Conservation (phyloP, 2,888 invertebrate species). For the Sphaerophoria taeniata region DNA sequence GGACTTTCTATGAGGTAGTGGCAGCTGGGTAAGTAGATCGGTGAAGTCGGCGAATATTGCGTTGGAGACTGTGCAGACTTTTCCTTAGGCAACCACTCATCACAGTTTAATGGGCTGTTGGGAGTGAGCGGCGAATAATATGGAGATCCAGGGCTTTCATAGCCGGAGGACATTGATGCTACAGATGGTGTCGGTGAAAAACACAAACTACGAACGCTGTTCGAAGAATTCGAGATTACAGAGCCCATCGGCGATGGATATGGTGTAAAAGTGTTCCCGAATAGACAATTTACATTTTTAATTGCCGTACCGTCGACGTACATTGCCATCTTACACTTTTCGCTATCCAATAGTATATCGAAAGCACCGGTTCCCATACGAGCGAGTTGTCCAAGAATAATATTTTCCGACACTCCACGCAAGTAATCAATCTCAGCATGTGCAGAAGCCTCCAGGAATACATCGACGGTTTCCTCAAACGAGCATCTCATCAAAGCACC, state of each 20-base stretch:
- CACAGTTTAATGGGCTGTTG: constrained; percentile 41
- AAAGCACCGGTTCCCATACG: constrained; percentile 97
- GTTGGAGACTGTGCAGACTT: constrained; percentile 77
- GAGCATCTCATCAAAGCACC: constrained; percentile 99
- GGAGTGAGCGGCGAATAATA: constrained; percentile 74
- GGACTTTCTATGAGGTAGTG: constrained; percentile 86
- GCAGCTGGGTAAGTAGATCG: constrained; percentile 86
- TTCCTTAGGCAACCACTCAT: constrained; percentile 76
- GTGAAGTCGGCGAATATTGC: constrained; percentile 87
- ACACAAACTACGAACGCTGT: constrained; percentile 64
- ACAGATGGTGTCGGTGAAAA: constrained; percentile 85
- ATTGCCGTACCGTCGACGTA: constrained; percentile 91
- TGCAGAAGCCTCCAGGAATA: constrained; percentile 96
- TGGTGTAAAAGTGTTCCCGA: constrained; percentile 60
- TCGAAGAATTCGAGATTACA: constrained; percentile 38
- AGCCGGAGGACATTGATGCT: constrained; percentile 32
- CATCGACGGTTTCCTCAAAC: constrained; percentile 98
- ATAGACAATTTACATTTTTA: constrained; percentile 61
- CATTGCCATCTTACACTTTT: constrained; percentile 98
- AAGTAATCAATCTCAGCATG: constrained; percentile 97
- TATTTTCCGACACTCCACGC: constrained; percentile 98
- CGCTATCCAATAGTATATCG: constrained; percentile 96
- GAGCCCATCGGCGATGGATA: constrained; percentile 15
- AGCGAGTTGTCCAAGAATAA: constrained; percentile 97
- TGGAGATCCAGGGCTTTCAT: constrained; percentile 50